These are phyloP conservation scores for Sternotherus odoratus DNA, from an alignment of 2,797 vertebrate species.

Conservation along the genomic window DNA sequence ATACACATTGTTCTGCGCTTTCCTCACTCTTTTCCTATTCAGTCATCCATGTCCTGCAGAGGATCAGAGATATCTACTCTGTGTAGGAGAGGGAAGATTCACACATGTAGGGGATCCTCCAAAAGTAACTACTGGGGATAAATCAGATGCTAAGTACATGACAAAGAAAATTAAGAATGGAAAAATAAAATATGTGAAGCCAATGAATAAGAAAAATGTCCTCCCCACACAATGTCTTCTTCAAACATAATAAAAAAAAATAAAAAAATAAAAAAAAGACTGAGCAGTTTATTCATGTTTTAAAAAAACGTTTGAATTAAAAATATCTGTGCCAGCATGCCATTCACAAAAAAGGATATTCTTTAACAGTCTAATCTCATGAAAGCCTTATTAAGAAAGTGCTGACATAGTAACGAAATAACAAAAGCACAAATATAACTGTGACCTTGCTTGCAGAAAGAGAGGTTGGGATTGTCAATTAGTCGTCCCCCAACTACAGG, in stretches of 20 bases:
- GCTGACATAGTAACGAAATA: background rate
- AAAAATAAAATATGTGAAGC: background rate
- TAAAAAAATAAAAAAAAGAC: background rate
- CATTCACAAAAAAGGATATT: background rate
- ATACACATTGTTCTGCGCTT: background rate
- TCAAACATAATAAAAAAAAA: background rate
- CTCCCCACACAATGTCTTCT: fast-evolving
- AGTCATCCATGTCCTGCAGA: fast-evolving
- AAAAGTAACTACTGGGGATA: background rate
- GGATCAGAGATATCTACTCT: background rate
- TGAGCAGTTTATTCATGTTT: background rate
- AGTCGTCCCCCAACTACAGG: background rate
- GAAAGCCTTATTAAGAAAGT: constrained; percentile 3
- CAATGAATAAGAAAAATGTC: fast-evolving
- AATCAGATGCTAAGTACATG: background rate
- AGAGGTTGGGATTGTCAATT: background rate
- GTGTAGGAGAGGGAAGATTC: background rate
- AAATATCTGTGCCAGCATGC: background rate
- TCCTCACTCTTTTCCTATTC: background rate
- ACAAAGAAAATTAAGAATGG: background rate
- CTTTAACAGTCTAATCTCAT: background rate
- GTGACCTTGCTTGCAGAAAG: background rate
- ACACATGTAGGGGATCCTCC: background rate
- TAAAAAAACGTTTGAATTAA: background rate
- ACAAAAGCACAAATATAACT: background rate